Base-by-base conservation (phyloP, 1,140 invertebrate genomes). In the Drosophila tani region DNA sequence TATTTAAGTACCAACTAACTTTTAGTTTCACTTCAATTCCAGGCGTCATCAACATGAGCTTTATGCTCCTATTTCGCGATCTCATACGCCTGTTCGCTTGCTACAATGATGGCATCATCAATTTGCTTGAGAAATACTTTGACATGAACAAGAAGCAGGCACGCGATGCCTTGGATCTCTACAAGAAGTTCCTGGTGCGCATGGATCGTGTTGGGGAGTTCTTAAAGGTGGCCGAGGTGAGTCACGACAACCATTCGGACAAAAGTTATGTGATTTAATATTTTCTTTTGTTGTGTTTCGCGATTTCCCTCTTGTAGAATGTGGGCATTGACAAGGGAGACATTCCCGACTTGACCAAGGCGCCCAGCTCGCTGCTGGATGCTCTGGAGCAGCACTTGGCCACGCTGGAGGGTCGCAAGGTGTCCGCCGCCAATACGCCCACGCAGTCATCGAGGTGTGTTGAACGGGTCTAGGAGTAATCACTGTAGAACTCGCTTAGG, bases 101-200 rank as follows among this genome's bases (percentile, higher is more conserved):
- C 93, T 99, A 99, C 94, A 99, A 99, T 93, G 99, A 99, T 94
- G 99, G 98, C 79, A 99, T 99, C 82, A 99, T 99, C 90, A 99
- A 99, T 95, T 95, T 99, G 79, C 94, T 99, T 93, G 98, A 99
- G 94, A 99, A 99, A 94, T 99, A 98, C 94, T 99, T 99, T 94
- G 98, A 99, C 93, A 99, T 99, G 98, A 99, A 99, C 94, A 99
- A 99, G 93, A 99, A 99, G 93, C 97, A 97, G 91, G 99, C 98
- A 91, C 95, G 98, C 92, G 99, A 99, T 93, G 99, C 98, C 74
- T 95, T 99, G 91, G 99, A 99, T 93, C 96, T 99, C 76, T 99
- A 99, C 93, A 99, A 99, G 94, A 99, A 99, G 94, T 99, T 99
- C 94, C 95, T 99, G 59, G 98, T 99, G 79, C 95, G 99, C 90